phyloP scores from a whole-genome alignment of 2,797 vertebrate species.

The Malurus splendens region DNA sequence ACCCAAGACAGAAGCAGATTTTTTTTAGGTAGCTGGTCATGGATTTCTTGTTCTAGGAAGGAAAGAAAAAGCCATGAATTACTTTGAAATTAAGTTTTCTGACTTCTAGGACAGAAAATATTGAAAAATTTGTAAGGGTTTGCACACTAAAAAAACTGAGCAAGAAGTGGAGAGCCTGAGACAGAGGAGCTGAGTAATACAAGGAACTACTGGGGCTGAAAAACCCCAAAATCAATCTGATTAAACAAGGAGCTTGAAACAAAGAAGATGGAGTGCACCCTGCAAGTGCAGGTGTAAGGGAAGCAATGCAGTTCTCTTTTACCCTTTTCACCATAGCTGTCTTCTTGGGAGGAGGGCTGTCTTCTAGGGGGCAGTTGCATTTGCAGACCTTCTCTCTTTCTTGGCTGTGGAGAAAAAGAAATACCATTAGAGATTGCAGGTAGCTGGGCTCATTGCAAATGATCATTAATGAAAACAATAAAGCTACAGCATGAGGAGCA shows the following conservation, averaged over 20 bases:
- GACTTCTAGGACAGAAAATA: not conserved
- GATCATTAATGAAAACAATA: not conserved
- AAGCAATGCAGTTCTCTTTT: not conserved
- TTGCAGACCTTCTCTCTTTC: not conserved
- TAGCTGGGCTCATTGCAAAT: not conserved
- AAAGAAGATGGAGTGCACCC: not conserved
- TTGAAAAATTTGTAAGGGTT: not conserved
- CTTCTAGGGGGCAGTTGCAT: accelerated
- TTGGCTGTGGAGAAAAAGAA: not conserved
- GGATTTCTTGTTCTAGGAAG: not conserved
- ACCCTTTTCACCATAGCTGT: not conserved
- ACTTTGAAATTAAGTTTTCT: not conserved
- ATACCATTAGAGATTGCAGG: not conserved
- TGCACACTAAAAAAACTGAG: not conserved
- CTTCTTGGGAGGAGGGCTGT: accelerated
- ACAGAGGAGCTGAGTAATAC: not conserved
- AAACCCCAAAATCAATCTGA: not conserved
- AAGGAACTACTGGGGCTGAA: not conserved
- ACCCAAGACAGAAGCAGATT: not conserved
- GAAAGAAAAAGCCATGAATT: not conserved
- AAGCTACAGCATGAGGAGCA: not conserved
- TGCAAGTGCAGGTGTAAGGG: not conserved
- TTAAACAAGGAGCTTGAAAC: not conserved
- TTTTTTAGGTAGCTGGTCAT: not conserved
- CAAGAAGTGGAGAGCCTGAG: not conserved